Base-by-base conservation (phyloP, 2,888 invertebrate species). In the Tenthredo livida region DNA sequence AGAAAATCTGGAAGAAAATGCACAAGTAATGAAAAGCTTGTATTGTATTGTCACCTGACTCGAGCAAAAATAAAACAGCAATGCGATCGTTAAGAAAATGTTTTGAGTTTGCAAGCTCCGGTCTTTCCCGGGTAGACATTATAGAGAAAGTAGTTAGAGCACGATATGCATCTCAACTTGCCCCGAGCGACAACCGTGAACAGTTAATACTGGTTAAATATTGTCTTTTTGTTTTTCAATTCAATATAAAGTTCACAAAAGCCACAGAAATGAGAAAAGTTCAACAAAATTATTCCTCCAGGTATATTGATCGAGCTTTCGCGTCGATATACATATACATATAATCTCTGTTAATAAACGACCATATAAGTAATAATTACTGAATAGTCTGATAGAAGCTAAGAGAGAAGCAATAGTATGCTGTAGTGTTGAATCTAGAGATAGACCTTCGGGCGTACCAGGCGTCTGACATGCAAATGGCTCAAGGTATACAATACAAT, bases 401-500 rank as follows among this genome's bases (percentile, higher is more conserved):
- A 47, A 47, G 12, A 47, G 47, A 47, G 4, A 47, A 12, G 12
- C 47, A 47, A 47, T 29, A 29, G 47, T 43, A 15, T 47, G 47
- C 47, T 4, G 15, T 33, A 72, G 37, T 9, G 65, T 43, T 40
- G 17, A 58, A 7, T 65, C 82, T 65, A 33, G 50, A 50, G 50
- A 58, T 43, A 73, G 40, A 72, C 37, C 43, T 33, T 12, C 50
- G 21, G 83, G 21, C 40, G 67, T 40, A 65, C 84, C 47, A 84
- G n/a, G 33, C 65, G 33, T 77, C 78, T 80, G 65, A 88, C 77
- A 90, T 90, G 90, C 90, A 90, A 90, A 90, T 90, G 88, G 87
- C 82, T 25, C 21, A 87, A 84, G 86, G n/a, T 50, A 61, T 80
- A 37, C 25, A 67, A 70, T 89, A 89, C 89, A 90, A 90, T 90